phyloP scores from a whole-genome alignment of 2,797 vertebrate species.

The Chloroceryle amazona region DNA sequence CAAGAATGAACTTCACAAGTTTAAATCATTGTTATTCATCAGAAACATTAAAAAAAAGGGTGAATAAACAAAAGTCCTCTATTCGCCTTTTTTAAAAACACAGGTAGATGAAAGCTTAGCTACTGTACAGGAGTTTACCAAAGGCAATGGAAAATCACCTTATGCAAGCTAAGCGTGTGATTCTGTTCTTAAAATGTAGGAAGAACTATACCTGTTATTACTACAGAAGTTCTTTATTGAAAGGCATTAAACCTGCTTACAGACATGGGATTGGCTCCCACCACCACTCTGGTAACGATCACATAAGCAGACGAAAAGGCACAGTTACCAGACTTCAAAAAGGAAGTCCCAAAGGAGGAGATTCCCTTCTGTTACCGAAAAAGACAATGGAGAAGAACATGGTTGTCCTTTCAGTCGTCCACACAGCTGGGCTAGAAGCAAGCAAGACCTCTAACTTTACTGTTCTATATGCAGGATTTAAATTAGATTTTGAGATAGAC shows the following conservation, averaged over 20 bases:
- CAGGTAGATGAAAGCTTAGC: neutral
- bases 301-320: neutral
- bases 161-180: neutral
- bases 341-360: neutral
- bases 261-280: too few relatives aligned
- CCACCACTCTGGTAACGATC: fast-evolving
- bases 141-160: neutral
- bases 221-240: neutral
- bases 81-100: neutral
- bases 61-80: neutral
- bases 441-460: neutral
- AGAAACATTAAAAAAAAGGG: neutral
- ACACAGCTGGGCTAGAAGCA: neutral
- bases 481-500: neutral
- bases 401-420: neutral
- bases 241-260: neutral
- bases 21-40: neutral
- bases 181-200: neutral
- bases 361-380: neutral
- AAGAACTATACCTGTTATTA: neutral
- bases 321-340: neutral
- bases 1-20: neutral
- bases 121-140: neutral
- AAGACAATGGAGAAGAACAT: neutral
- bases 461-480: neutral